Evolutionary conservation across 2,113 vertebrate species (phyloP).

Genomic region (Bungarus multicinctus): DNA sequence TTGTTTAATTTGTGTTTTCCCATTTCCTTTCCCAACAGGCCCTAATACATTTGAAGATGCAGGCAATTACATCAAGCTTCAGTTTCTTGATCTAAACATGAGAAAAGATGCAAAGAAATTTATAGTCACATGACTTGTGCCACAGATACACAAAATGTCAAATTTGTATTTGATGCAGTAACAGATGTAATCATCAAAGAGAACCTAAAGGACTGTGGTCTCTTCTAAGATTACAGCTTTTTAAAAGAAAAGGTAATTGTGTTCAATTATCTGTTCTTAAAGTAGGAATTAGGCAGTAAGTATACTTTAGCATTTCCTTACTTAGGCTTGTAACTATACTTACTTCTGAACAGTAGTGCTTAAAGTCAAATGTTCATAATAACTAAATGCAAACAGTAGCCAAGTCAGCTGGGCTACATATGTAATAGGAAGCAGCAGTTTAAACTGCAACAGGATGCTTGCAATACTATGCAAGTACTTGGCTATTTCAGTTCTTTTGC

Average conservation of each 20-base stretch:
- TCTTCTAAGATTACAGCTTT: constrained; percentile 77
- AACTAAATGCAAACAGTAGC: not conserved
- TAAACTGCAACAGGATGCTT: not conserved
- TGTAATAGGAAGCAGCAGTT: not conserved
- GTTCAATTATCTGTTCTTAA: not conserved
- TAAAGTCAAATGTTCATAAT: not conserved
- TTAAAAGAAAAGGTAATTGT: constrained; percentile 10
- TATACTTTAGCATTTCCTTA: not conserved
- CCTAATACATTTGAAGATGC: constrained; percentile 93
- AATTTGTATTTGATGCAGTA: constrained; percentile 95
- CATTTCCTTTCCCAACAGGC: constrained; percentile 64
- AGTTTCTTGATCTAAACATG: constrained; percentile 97
- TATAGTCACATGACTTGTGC: constrained; percentile 98
- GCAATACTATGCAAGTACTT: not conserved
- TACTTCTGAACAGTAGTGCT: not conserved
- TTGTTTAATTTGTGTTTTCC: not conserved
- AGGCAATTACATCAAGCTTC: constrained; percentile 87
- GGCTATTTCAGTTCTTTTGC: not conserved
- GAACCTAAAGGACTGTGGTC: constrained; percentile 96
- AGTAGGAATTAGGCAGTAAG: not conserved
- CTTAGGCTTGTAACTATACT: not conserved
- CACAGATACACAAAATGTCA: constrained; percentile 95
- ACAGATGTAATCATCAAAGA: constrained; percentile 99
- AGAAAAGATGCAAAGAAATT: constrained; percentile 93
- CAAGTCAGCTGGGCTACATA: not conserved